These are phyloP conservation scores for Scylla paramamosain DNA, from an alignment of 1,140 invertebrate genomes.

Conservation along the genomic window DNA sequence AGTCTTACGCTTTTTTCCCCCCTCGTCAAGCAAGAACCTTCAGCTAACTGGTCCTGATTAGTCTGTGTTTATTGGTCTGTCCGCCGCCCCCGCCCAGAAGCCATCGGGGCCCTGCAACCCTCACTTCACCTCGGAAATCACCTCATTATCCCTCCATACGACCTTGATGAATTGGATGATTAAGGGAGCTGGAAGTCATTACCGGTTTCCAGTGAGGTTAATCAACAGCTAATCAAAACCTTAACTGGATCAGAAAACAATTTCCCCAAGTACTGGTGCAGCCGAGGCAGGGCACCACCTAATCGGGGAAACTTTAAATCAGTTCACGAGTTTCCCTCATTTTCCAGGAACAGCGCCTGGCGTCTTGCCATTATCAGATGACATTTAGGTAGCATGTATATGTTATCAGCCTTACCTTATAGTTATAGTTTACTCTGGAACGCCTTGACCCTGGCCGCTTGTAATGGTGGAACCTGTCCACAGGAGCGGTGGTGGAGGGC, in stretches of 20 bases:
- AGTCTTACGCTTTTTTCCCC: too few species aligned
- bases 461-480: slow-evolving; percentile 60
- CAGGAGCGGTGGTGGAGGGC: slow-evolving; percentile 16
- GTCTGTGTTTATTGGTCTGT: too few species aligned
- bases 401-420: slow-evolving; percentile 55
- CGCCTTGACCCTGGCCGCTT: slow-evolving; percentile 62
- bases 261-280: neutral
- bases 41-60: too few species aligned
- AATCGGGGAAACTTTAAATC: neutral
- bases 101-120: neutral
- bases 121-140: neutral
- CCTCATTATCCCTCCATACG: neutral
- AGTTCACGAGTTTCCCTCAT: neutral
- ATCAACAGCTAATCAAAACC: neutral
- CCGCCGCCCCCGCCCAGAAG: too few species aligned
- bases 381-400: neutral
- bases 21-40: too few species aligned
- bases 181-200: neutral
- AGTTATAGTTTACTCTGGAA: slow-evolving; percentile 66
- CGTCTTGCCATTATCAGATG: neutral
- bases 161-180: neutral
- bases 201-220: neutral
- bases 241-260: neutral
- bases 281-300: neutral
- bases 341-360: neutral